phyloP scores from a whole-genome alignment of 2,888 invertebrate genomes.

The Apoderus coryli region DNA sequence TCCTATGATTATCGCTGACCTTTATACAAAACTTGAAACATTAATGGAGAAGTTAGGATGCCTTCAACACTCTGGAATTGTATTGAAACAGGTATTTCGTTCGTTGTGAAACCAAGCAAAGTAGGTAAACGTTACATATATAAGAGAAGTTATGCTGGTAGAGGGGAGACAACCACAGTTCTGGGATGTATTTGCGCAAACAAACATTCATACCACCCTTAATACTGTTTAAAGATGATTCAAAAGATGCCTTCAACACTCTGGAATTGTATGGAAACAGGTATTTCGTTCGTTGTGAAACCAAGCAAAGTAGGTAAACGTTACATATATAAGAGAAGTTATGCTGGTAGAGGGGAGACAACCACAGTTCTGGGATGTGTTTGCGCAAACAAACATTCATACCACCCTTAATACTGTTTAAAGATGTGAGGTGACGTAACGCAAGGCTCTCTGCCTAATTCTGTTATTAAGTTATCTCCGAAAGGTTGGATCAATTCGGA shows the following conservation, averaged over 20 bases:
- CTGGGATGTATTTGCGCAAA: too few species aligned
- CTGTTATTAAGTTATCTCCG: background rate
- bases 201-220: too few species aligned
- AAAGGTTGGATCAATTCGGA: slow-evolving; percentile 3
- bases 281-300: background rate
- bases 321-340: background rate
- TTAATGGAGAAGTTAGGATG: too few species aligned
- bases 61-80: too few species aligned
- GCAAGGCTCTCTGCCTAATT: background rate
- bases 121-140: too few species aligned
- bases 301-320: slow-evolving; percentile 2
- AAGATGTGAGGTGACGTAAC: background rate
- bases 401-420: background rate
- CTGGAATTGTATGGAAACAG: slow-evolving; percentile 2
- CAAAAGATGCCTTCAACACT: background rate
- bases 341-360: background rate
- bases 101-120: too few species aligned
- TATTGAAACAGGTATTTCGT: too few species aligned
- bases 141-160: too few species aligned
- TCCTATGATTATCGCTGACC: too few species aligned
- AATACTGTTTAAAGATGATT: too few species aligned
- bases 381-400: background rate
- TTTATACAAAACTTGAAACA: too few species aligned
- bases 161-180: too few species aligned
- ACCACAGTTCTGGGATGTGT: slow-evolving; percentile 2